phyloP scores from a whole-genome alignment of 2,797 vertebrate genomes.

The Pantherophis alleghaniensis region DNA sequence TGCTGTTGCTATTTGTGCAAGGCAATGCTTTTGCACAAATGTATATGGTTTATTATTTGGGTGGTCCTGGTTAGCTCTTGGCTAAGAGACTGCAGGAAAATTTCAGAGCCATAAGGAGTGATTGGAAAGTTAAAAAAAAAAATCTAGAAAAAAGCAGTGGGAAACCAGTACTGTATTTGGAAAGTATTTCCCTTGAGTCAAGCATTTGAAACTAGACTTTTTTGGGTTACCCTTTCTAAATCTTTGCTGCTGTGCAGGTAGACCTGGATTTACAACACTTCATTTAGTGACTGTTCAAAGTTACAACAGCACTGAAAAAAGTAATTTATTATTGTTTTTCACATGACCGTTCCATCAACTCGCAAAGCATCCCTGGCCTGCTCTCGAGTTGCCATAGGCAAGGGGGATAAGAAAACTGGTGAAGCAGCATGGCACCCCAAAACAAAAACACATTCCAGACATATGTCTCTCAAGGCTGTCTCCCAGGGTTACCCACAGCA shows the following conservation, averaged over 20 bases:
- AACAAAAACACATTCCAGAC: too few species aligned
- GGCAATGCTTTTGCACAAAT: background rate
- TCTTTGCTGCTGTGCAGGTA: background rate
- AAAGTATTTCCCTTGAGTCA: background rate
- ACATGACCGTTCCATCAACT: too few species aligned
- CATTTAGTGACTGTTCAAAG: background rate
- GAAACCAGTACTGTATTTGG: background rate
- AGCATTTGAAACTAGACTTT: constrained; percentile 1
- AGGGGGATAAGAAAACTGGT: too few species aligned
- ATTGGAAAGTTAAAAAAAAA: background rate
- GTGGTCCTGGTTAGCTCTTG: background rate
- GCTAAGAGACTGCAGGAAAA: background rate
- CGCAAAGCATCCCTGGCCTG: too few species aligned
- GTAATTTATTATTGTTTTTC: too few species aligned
- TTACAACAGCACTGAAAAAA: too few species aligned
- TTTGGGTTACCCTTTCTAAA: constrained; percentile 1
- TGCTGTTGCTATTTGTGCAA: too few species aligned
- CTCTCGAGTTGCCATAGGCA: too few species aligned
- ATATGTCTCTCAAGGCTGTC: too few species aligned
- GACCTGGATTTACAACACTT: background rate
- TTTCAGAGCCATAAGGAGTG: background rate
- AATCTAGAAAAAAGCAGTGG: background rate
- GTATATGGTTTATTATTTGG: background rate
- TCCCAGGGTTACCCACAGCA: too few species aligned
- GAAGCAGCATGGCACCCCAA: too few species aligned